phyloP scores from a whole-genome alignment of 92 coral and sea anemone species.

The Ricordea florida region DNA sequence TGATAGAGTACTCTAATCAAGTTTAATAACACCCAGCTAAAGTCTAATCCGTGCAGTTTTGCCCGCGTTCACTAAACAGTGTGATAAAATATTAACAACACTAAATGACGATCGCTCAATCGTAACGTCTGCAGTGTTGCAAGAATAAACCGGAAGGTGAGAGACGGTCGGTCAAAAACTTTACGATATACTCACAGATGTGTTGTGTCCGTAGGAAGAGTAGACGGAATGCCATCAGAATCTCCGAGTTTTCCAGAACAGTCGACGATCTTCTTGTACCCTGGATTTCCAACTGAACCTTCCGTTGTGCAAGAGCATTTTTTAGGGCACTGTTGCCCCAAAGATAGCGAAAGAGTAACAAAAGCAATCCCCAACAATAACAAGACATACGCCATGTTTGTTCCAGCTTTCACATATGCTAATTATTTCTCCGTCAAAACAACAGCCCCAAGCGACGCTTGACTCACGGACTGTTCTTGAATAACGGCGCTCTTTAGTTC shows the following conservation, averaged over 20 bases:
- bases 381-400: constrained; percentile 37
- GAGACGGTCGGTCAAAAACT: too few relatives aligned
- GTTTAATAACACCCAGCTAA: too few relatives aligned
- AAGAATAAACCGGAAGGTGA: too few relatives aligned
- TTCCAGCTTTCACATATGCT: constrained; percentile 24
- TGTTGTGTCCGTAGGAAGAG: constrained; percentile 11
- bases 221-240: constrained; percentile 12
- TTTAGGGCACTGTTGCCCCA: constrained; percentile 23
- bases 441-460: background rate
- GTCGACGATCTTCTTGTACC: constrained; percentile 44
- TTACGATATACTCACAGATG: constrained; percentile 45
- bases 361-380: background rate
- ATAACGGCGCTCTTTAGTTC: too few relatives aligned
- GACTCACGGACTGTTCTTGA: too few relatives aligned
- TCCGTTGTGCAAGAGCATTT: constrained; percentile 40
- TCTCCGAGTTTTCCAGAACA: constrained; percentile 49
- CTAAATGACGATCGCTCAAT: too few relatives aligned
- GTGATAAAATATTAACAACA: too few relatives aligned
- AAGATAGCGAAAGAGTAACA: background rate
- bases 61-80: too few relatives aligned
- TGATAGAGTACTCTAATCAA: too few relatives aligned
- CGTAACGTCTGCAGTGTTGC: too few relatives aligned
- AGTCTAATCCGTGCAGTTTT: too few relatives aligned
- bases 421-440: constrained; percentile 1
- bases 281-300: constrained; percentile 21